Evolutionary conservation across 2,113 vertebrate species (phyloP), one percentile per base, ranked within the genome.

Genomic region (Brienomyrus longianalis): DNA sequence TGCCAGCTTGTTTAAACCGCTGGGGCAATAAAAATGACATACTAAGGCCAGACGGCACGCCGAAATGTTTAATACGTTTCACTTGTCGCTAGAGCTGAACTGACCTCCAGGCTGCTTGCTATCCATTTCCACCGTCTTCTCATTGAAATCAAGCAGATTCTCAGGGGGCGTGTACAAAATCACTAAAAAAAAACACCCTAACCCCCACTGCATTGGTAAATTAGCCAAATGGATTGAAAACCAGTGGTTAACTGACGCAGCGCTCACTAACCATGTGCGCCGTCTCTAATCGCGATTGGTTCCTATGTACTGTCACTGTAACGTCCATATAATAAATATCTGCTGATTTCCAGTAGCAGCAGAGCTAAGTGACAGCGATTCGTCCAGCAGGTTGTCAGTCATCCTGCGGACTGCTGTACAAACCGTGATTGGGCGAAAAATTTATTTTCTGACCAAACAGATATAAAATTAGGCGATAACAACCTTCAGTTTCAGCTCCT

Each of bases 101-200:
- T 89, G 70, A 89, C 88, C 88, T 89, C 70, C 66, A 66, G 51
- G 48, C 31, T 89, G 66, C 27, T 89, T 80, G 88, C 70, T 89
- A 54, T 89, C 88, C 88, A 89, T 89, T 89, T 52, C 59, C 43
- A 66, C 59, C 39, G 39, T 88, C 87, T 88, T 66, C 43, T 50
- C 88, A 89, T 80, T 89, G 88, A 89, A 88, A 89, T 80, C 39
- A 80, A 35, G 15, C 43, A 88, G 62, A n/a, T 19, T 66, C 27
- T 17, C 74, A 77, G 45, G 80, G 70, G 88, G 35, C 62, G 70
- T n/a, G 70, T 83, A 39, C 88, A 3, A 15, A 39, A 50, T 10
- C 39, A 23, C 11, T 8, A 19, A 19, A 87, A 52, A 52, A 56
- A 56, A 13, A 27, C 86, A 50, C 31, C 51, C 86, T 13, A 54